These are phyloP conservation scores for Idaea dimidiata DNA, from an alignment of 2,888 invertebrate species.

Conservation along the genomic window DNA sequence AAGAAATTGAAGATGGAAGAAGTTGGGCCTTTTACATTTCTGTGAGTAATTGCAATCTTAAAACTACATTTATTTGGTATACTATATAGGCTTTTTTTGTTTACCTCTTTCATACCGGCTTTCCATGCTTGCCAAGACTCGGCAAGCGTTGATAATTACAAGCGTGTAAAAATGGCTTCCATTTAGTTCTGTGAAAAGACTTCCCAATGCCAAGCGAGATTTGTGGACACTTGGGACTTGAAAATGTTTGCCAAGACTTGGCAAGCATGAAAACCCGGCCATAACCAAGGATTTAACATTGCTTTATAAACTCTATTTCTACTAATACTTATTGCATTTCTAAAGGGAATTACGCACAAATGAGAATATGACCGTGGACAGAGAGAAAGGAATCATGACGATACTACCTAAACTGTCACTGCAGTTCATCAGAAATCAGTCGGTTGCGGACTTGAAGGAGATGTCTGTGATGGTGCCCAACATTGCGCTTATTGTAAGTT, in stretches of 20 bases:
- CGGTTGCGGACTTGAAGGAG: constrained; percentile 83
- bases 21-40: constrained; percentile 91
- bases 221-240: no score
- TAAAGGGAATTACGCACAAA: constrained; percentile 85
- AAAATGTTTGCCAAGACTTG: no score
- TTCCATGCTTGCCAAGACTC: no score
- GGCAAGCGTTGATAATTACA: no score
- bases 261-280: no score
- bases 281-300: no score
- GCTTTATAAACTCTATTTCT: not conserved
- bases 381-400: constrained; percentile 83
- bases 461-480: constrained; percentile 85
- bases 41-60: constrained; percentile 75
- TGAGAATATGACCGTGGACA: constrained; percentile 82
- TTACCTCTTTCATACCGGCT: no score
- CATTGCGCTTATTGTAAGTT: constrained; percentile 86
- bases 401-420: constrained; percentile 82
- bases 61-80: not conserved
- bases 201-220: no score
- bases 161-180: no score
- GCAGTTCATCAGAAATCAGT: constrained; percentile 82
- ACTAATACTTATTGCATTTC: constrained; percentile 28
- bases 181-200: no score
- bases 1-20: constrained; percentile 84
- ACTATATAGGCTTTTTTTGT: no score